Conservation (phyloP, 2,113 vertebrate species). For the Aphyosemion australe region DNA sequence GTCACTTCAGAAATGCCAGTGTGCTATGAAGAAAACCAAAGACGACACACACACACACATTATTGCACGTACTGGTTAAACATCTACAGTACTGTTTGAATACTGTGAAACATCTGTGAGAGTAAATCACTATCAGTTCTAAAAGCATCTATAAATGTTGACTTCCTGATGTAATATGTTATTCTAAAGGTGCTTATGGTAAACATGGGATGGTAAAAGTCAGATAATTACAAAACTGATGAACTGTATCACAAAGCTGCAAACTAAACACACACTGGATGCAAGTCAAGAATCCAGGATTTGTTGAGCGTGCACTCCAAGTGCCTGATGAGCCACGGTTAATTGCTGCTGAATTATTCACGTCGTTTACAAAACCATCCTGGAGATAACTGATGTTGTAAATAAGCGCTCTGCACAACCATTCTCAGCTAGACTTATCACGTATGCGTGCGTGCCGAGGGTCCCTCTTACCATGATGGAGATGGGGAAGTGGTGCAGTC, state of each 20-base stretch:
- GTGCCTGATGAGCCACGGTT: conserved; percentile 61
- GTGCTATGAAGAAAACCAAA: conserved; percentile 65
- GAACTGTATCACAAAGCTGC: conserved; percentile 15
- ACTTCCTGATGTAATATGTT: neutral
- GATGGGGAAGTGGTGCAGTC: conserved; percentile 96
- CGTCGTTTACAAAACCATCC: conserved; percentile 58
- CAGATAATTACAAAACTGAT: conserved; percentile 12
- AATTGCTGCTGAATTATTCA: conserved; percentile 76
- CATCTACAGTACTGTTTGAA: neutral
- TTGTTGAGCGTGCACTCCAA: conserved; percentile 61
- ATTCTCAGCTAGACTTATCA: conserved; percentile 55
- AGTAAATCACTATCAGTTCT: too few relatives aligned
- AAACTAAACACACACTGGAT: conserved; percentile 5
- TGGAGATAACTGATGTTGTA: conserved; percentile 68
- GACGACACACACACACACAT: conserved; percentile 1
- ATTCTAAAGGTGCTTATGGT: conserved; percentile 5
- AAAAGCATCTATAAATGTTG: neutral
- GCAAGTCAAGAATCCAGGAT: conserved; percentile 41
- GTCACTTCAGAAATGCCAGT: conserved; percentile 84
- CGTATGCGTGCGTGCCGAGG: neutral
- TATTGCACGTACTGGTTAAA: neutral
- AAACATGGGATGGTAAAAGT: conserved; percentile 27
- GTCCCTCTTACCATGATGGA: conserved; percentile 90
- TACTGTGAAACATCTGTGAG: neutral
- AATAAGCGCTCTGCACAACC: conserved; percentile 59